Evolutionary conservation across 92 coral and sea anemone species (phyloP).

Genomic region (Micromussa lordhowensis): DNA sequence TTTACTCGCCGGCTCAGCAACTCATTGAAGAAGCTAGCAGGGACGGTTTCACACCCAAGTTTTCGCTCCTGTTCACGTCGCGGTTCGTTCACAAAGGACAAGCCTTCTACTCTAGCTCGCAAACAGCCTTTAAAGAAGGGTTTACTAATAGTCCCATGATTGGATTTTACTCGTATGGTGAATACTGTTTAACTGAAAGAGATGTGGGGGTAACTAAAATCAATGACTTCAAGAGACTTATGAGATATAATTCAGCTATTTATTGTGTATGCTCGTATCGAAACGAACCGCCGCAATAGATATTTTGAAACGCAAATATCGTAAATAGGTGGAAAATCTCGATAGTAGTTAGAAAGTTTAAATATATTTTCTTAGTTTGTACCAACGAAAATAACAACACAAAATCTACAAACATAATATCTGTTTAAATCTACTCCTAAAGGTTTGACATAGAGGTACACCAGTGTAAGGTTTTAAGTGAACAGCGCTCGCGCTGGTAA

Average conservation of each 20-base stretch:
- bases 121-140: conserved; percentile 83
- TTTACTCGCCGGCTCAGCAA: conserved; percentile 83
- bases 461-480: neutral
- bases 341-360: neutral
- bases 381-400: neutral
- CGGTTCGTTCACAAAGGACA: conserved; percentile 95
- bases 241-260: conserved; percentile 91
- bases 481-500: neutral
- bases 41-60: conserved; percentile 75
- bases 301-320: neutral
- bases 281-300: conserved; percentile 15
- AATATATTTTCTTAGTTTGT: neutral
- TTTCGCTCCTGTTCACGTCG: conserved; percentile 86
- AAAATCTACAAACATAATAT: neutral
- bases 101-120: conserved; percentile 90
- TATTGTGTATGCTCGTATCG: conserved; percentile 82
- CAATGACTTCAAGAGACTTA: conserved; percentile 77
- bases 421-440: neutral
- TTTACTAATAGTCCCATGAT: conserved; percentile 72
- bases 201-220: conserved; percentile 75
- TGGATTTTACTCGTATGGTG: conserved; percentile 95
- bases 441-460: neutral
- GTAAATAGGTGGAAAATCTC: neutral
- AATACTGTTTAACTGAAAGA: conserved; percentile 82
- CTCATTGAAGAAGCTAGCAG: conserved; percentile 69